These are phyloP conservation scores for Meloidogyne exigua DNA, from an alignment of 1,140 invertebrate species.

Conservation along the genomic window DNA sequence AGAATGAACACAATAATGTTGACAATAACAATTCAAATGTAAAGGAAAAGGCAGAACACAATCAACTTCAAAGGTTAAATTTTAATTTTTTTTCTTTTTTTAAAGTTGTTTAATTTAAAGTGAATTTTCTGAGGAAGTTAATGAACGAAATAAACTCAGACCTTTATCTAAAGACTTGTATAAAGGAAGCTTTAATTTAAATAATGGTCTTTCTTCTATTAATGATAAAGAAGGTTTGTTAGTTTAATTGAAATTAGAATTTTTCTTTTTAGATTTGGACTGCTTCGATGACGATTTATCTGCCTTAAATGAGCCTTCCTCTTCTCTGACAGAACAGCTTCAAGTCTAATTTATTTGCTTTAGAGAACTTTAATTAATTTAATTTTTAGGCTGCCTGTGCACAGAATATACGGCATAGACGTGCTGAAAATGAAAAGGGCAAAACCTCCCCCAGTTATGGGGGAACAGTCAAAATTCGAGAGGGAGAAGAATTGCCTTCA, in stretches of 20 bases:
- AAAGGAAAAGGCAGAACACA: neutral
- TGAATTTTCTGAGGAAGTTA: neutral
- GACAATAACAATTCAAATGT: neutral
- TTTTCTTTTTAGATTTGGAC: neutral
- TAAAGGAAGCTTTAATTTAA: neutral
- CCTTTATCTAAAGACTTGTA: neutral
- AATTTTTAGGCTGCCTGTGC: slow-evolving; percentile 7
- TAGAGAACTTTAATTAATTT: neutral
- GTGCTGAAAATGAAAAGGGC: neutral
- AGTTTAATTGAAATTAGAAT: neutral
- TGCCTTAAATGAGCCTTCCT: neutral
- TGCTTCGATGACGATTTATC: neutral
- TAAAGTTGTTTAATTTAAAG: neutral
- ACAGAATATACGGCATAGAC: slow-evolving; percentile 15
- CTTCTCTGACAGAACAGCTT: slow-evolving; percentile 13
- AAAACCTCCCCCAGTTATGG: slow-evolving; percentile 6
- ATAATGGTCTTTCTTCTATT: neutral
- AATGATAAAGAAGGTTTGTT: neutral
- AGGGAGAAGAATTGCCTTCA: slow-evolving; percentile 9
- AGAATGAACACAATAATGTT: neutral
- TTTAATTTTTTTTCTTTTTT: neutral
- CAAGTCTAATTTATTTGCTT: neutral
- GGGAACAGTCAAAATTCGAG: slow-evolving; percentile 16
- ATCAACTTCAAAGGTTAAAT: neutral
- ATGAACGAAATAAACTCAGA: neutral